These are phyloP conservation scores for Luscinia megarhynchos DNA, from an alignment of 2,797 vertebrate genomes.

Conservation along the genomic window DNA sequence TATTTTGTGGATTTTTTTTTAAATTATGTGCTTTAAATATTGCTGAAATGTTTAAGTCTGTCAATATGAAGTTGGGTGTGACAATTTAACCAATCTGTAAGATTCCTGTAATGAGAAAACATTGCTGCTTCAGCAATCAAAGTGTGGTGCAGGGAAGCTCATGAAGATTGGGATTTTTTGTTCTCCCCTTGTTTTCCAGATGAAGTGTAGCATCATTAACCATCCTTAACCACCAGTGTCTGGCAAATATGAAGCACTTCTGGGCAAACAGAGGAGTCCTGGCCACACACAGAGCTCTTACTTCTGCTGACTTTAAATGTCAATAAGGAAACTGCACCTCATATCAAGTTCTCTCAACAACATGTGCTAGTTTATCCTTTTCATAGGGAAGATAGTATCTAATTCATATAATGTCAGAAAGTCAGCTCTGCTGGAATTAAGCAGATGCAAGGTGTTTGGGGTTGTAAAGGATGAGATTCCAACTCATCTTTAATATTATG, in stretches of 20 bases:
- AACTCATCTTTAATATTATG: not conserved
- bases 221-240: rapidly evolving
- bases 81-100: not conserved
- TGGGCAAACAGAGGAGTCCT: not conserved
- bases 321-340: not conserved
- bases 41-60: not conserved
- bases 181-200: not conserved
- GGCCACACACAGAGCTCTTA: not conserved
- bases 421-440: not conserved
- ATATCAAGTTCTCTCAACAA: not conserved
- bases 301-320: not conserved
- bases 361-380: not conserved
- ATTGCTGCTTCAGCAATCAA: not conserved
- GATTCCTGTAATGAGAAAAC: not conserved
- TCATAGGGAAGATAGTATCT: not conserved
- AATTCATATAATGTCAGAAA: not conserved
- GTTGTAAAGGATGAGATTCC: not conserved
- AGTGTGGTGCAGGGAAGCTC: not conserved
- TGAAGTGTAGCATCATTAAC: not conserved
- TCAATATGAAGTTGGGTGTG: not conserved
- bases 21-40: not conserved
- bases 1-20: not conserved
- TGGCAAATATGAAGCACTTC: not conserved
- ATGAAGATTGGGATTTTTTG: not conserved
- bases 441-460: not conserved